Evolutionary conservation across 2,113 vertebrate species (phyloP), one percentile per base, ranked within the genome.

Genomic region (Leucoraja erinaceus): DNA sequence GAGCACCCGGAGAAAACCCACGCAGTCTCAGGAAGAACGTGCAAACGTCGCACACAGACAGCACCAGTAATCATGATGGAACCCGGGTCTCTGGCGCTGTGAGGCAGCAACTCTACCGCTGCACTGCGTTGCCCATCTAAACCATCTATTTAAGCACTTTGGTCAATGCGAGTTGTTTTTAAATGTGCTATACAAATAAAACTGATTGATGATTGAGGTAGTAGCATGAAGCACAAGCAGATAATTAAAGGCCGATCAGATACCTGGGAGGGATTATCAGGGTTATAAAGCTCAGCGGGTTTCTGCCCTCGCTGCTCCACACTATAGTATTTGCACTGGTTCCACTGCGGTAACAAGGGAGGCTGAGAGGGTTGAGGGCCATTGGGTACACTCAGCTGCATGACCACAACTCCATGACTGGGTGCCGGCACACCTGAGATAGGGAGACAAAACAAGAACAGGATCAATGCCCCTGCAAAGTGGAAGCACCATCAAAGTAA

Each of bases 311-410:
- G 96, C 95, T 99, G 98, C 94, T 99, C 98, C 95, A 99, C 96
- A 94, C 97, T 98, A 95, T 99, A 99, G 95, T 99, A 99, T 95
- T 99, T 99, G 97, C 98, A 99, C 93, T 99, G 98, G 96, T 98
- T 99, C 98, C 98, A 99, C 94, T 99, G 98, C 93, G 99, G 98
- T 96, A 99, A 95, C 0, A 98, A 96, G 92, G 98, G 96, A 63
- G 98, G 99, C 94, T 96, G 96, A 59, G 97, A 97, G 96, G 97
- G 94, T 97, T 98, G 97, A 93, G 97, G 97, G 95, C 98, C 94
- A 95, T 98, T 97, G 88, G 98, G 98, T 81, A 99, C 98, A 74
- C 98, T 99, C 94, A 99, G 96, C 95, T 99, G 98, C 98, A 99
- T 99, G 93, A 99, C 98, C 94, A 99, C 98, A 94, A 99, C 97